Percentiles rank a stretch among this genome's conserved stretches.
Conservation (phyloP, 2,797 vertebrate species). For the Malurus splendens region DNA sequence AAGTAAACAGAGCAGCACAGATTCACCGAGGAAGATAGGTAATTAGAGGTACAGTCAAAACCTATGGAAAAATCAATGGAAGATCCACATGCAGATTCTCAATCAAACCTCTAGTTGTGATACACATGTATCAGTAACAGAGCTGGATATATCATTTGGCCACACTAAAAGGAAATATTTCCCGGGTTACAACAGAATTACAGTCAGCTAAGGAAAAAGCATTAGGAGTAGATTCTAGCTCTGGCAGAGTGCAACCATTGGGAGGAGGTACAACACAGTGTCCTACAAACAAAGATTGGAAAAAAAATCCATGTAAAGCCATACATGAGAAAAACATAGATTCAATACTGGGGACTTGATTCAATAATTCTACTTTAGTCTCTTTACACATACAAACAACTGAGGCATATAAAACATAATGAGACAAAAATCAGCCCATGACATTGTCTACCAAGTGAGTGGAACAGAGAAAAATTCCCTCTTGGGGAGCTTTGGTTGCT, state of each 20-base stretch:
- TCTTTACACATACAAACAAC: constrained; percentile 8
- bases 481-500: background rate
- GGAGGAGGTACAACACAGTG: background rate
- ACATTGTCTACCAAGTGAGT: background rate
- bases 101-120: background rate
- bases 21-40: background rate
- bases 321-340: background rate
- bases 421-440: constrained; percentile 9
- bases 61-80: background rate
- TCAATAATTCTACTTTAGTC: constrained; percentile 15
- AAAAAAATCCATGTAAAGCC: background rate
- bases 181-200: background rate
- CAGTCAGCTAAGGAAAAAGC: background rate
- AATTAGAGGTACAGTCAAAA: constrained; percentile 18
- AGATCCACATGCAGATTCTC: background rate
- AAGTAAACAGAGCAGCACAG: constrained; percentile 16
- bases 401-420: background rate
- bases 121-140: background rate
- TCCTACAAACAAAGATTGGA: constrained; percentile 1
- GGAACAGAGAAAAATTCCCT: background rate
- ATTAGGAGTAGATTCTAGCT: background rate
- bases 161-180: background rate
- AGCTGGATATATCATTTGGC: background rate
- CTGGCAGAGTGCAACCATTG: background rate
- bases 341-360: background rate